Evolutionary conservation across 2,888 invertebrate genomes (phyloP).

Genomic region (Amblyjoppa fuscipennis): DNA sequence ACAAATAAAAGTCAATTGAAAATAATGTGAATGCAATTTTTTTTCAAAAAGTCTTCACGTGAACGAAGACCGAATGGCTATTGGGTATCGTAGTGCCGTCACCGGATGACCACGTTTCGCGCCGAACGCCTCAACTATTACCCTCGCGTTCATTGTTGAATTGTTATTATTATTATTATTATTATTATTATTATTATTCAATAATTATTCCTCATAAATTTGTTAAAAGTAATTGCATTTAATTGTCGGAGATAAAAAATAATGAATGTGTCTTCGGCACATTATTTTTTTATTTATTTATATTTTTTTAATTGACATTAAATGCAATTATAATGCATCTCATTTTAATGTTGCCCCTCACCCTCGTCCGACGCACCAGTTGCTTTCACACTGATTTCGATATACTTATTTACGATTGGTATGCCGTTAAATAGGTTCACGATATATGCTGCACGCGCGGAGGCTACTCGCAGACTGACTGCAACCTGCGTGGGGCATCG

Average conservation of each 20-base stretch:
- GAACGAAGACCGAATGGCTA: background rate
- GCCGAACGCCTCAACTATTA: background rate
- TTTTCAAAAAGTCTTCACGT: conserved; percentile 13
- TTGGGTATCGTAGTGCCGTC: background rate
- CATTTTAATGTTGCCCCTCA: background rate
- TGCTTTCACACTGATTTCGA: conserved; percentile 14
- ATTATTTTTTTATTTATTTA: background rate
- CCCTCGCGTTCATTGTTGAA: conserved; percentile 30
- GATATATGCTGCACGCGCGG: conserved; percentile 75
- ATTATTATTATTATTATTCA: background rate
- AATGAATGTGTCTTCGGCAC: background rate
- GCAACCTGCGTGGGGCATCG: conserved; percentile 81
- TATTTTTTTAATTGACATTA: background rate
- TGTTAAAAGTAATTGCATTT: background rate
- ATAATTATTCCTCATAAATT: conserved; percentile 1
- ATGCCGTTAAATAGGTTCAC: background rate
- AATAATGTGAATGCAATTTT: background rate
- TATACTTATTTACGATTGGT: conserved; percentile 31
- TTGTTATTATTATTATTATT: background rate
- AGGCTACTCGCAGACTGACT: conserved; percentile 80
- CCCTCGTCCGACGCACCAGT: background rate
- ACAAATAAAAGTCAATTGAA: conserved; percentile 8
- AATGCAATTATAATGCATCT: conserved; percentile 3
- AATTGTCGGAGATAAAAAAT: background rate
- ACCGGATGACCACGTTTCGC: background rate